Evolutionary conservation across 2,888 invertebrate genomes (phyloP), one percentile per base, ranked within the genome.

Genomic region (Sarcophaga caerulescens): DNA sequence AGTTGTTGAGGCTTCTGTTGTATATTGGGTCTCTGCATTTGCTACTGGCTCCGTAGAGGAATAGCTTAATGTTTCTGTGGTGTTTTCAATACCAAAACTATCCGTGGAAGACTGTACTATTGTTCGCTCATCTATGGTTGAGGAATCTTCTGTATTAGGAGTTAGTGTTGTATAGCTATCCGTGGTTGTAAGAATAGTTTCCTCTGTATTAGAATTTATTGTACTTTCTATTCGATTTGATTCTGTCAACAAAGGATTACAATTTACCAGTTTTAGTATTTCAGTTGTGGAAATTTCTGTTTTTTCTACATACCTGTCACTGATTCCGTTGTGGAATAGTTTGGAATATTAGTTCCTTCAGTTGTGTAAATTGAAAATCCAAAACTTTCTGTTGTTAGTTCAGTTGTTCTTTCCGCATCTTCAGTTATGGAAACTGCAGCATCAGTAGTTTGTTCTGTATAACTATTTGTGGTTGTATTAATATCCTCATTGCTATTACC

Each of bases 401-500:
- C 35, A 6, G 35, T 35, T 35, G 35, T 35, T 6, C 0, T 35
- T 35, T 47, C 12, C 63, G 5, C 6, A 35, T 35, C 1, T 35
- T 11, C 44, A 57, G 3, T 73, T 4, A 8, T 10, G 35, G 35
- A 35, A 35, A 35, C 8, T 23, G 35, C 57, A 14, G 45, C 19
- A 44, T 63, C 62, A 6, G 35, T 44, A 23, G 65, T 60, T 77
- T 35, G 35, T 35, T 47, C 44, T n/a, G 57, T 19, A 14, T 47
- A 10, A 76, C 1, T 21, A 68, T 66, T 60, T 14, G 11, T 35
- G 10, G 35, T 14, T 2, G 12, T 8, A 4, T 25, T 66, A n/a
- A 60, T 8, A 12, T 8, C 57, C 4, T 78, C 83, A 25, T 73
- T 65, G 21, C 60, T 14, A 19, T 23, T 75, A 52, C 3, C n/a